Conservation (phyloP, 2,113 vertebrate species). For the Nestor notabilis region DNA sequence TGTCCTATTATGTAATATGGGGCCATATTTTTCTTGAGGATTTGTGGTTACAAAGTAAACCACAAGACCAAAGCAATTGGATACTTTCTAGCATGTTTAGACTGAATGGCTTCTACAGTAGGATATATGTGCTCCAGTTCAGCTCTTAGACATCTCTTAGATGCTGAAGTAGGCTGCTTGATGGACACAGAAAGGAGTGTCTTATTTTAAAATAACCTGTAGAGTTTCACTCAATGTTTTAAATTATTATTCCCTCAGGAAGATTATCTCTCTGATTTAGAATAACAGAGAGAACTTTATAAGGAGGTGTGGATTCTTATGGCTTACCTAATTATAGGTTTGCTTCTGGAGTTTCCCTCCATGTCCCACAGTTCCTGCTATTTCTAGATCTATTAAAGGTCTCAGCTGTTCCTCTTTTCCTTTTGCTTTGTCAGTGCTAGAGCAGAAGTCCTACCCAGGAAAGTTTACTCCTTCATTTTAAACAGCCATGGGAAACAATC, state of each 20-base stretch:
- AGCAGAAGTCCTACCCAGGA: not conserved
- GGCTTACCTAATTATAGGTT: not conserved
- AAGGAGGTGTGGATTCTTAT: not conserved
- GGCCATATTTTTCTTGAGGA: slow-evolving; percentile 36
- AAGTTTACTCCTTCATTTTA: not conserved
- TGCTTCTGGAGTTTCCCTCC: not conserved
- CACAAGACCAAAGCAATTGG: slow-evolving; percentile 12
- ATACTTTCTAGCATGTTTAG: slow-evolving; percentile 11
- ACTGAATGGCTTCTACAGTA: not conserved
- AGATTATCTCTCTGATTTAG: not conserved
- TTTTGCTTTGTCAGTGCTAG: not conserved
- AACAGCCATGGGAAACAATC: not conserved
- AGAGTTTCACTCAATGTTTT: not conserved
- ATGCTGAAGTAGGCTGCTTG: not conserved
- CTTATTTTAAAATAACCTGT: not conserved
- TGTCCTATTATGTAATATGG: not conserved
- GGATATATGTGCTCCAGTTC: not conserved
- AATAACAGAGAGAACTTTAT: not conserved
- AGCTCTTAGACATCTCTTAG: not conserved
- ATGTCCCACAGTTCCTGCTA: not conserved
- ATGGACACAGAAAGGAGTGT: not conserved
- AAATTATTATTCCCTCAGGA: not conserved
- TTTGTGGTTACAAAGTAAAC: slow-evolving; percentile 46
- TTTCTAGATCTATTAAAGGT: not conserved
- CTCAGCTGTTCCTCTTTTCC: not conserved